These are phyloP conservation scores for Gymnosoma rotundatum DNA, from an alignment of 2,888 invertebrate genomes.

Conservation along the genomic window DNA sequence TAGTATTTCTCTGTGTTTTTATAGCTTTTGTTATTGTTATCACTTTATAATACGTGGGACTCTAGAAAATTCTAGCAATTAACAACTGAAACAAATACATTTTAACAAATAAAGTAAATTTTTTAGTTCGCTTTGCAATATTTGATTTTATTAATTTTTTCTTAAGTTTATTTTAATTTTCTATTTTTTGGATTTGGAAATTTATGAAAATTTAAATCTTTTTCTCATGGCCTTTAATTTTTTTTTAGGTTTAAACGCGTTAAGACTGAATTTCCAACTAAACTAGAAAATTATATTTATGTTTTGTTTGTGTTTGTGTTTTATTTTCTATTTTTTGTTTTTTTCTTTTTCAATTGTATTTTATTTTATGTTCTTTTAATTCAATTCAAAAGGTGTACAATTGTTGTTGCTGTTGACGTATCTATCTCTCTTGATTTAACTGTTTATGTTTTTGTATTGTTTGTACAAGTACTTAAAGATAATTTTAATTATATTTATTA, in stretches of 20 bases:
- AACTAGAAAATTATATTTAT: conserved; percentile 36
- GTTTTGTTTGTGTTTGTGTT: conserved; percentile 5
- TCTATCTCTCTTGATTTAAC: conserved; percentile 10
- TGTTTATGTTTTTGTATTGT: conserved; percentile 9
- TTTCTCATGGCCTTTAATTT: neutral
- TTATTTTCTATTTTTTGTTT: neutral
- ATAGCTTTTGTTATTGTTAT: conserved; percentile 36
- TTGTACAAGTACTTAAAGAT: conserved; percentile 26
- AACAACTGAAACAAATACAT: conserved; percentile 15
- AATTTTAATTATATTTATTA: conserved; percentile 34
- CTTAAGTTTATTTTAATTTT: neutral
- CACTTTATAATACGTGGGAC: conserved; percentile 5
- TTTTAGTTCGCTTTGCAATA: neutral
- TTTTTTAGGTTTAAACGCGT: conserved; percentile 36
- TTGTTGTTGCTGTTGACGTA: neutral
- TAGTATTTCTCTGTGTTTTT: neutral
- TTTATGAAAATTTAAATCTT: neutral
- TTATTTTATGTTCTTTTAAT: conserved; percentile 10
- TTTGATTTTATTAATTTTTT: neutral
- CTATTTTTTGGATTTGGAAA: neutral
- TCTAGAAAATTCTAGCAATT: conserved; percentile 59
- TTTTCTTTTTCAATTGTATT: neutral
- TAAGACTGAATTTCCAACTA: conserved; percentile 42
- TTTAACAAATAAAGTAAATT: neutral
- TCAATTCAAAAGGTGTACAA: conserved; percentile 46